Evolutionary conservation across 2,797 vertebrate genomes (phyloP).

Genomic region (Gallinago solitaria): DNA sequence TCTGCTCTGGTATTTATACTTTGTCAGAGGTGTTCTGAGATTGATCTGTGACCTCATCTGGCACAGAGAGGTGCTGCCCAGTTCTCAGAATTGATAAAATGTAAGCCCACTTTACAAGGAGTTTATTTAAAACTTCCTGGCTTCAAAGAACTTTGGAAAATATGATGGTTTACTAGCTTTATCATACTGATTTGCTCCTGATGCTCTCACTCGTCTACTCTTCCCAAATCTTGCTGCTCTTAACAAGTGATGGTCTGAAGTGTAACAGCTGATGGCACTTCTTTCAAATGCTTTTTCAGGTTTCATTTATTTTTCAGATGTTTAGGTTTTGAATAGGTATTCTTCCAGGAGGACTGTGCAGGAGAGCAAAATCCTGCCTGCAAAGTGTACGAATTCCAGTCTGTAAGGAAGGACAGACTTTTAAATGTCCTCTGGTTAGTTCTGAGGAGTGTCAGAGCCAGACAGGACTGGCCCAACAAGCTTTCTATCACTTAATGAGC

Average conservation of each 20-base stretch:
- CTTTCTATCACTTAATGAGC: background rate
- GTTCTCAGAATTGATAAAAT: constrained; percentile 53
- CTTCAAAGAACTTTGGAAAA: background rate
- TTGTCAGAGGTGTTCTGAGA: constrained; percentile 59
- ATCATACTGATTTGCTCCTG: background rate
- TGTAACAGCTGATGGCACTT: background rate
- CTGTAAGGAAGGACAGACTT: background rate
- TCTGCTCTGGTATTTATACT: constrained; percentile 68
- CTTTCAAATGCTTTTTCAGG: background rate
- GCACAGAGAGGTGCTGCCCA: constrained; percentile 25
- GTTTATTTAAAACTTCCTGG: constrained; percentile 14
- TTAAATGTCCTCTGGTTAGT: background rate
- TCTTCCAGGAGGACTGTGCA: background rate
- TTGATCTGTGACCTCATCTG: constrained; percentile 73
- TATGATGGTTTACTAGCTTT: background rate
- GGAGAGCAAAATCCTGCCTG: background rate
- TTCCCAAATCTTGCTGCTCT: background rate
- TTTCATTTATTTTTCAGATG: background rate
- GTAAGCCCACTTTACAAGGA: background rate
- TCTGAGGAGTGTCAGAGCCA: background rate
- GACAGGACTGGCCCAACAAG: background rate
- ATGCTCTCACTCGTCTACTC: background rate
- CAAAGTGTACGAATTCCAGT: background rate
- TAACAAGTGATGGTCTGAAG: background rate
- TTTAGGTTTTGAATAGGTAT: background rate